Evolutionary conservation across 2,888 invertebrate species (phyloP), one percentile per base, ranked within the genome.

Genomic region (Leucoma salicis): DNA sequence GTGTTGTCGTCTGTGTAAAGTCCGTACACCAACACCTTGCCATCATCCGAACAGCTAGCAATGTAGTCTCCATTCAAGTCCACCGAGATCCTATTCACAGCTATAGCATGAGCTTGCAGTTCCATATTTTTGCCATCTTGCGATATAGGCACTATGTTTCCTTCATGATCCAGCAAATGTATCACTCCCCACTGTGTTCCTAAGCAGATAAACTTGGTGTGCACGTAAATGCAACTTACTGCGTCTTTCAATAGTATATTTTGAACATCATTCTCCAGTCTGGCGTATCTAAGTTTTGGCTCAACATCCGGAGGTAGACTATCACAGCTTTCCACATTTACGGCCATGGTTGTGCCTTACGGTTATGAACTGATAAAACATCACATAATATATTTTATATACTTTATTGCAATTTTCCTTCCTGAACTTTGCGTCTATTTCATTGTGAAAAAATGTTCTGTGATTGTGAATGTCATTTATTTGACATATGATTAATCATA

Each of bases 11-110:
- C 91, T 8, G 94, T 93, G 77, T 97, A 98, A 3, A 99, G 89
- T 1, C 98, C 98, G 58, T 95, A 95, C 42, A 99, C 94, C 61
- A 95, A 93, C 62, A 94, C 95, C 71, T 94, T 95, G 39, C 97
- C 97, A 79, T 97, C 97, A 74, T 97, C 96, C 0, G 97, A 96
- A 75, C 97, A 97, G 35, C 96, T 96, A 0, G 97, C 97, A 15
- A 99, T 93, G 74, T 95, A 96, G 76, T 98, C 98, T n/a, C 98
- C 99, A 66, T 95, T 95, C 14, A 92, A 85, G 76, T 99, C 99
- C 49, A 99, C 96, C 31, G 97, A 97, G 56, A 99, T 96, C 72
- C 95, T 96, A 83, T 99, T 98, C 0, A 99, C 97, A 7, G 97
- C 95, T 1, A 97, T 95, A 0, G 95, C 92, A 69, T 99, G 98